These are phyloP conservation scores for Parnassius smintheus DNA, from an alignment of 2,888 invertebrate species.

Conservation along the genomic window DNA sequence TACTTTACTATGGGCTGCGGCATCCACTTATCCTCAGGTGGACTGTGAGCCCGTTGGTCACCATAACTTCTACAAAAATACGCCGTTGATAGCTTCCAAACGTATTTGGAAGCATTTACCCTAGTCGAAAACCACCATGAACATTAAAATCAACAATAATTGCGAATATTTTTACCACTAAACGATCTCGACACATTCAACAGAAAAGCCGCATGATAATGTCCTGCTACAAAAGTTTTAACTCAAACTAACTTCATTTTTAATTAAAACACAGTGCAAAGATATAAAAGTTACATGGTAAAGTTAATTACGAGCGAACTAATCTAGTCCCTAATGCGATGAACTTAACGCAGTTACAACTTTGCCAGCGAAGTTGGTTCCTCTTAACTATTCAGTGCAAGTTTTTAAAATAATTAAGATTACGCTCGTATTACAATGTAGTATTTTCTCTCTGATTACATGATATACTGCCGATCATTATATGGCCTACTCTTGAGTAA, in stretches of 20 bases:
- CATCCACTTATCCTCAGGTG: too few relatives aligned
- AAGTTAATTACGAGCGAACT: constrained; percentile 24
- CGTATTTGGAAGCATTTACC: too few relatives aligned
- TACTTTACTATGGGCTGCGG: too few relatives aligned
- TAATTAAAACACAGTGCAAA: constrained; percentile 22
- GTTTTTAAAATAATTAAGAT: constrained; percentile 26
- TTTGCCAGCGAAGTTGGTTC: constrained; percentile 10
- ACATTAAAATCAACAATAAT: too few relatives aligned
- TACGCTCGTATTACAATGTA: constrained; percentile 5
- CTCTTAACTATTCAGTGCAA: constrained; percentile 18
- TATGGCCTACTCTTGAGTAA: too few relatives aligned
- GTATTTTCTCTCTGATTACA: constrained; percentile 6
- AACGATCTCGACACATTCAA: neutral
- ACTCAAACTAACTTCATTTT: constrained; percentile 22
- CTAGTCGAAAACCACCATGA: too few relatives aligned
- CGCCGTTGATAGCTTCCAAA: too few relatives aligned
- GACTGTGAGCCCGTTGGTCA: too few relatives aligned
- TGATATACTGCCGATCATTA: too few relatives aligned
- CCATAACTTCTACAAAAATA: too few relatives aligned
- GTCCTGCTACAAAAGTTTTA: constrained; percentile 15
- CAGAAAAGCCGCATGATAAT: constrained; percentile 6
- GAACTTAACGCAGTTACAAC: constrained; percentile 26
- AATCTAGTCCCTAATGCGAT: constrained; percentile 24
- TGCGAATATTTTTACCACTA: too few relatives aligned
- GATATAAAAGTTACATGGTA: constrained; percentile 21